These are phyloP conservation scores for Barypeithes pellucidus DNA, from an alignment of 2,888 invertebrate genomes.

Conservation along the genomic window DNA sequence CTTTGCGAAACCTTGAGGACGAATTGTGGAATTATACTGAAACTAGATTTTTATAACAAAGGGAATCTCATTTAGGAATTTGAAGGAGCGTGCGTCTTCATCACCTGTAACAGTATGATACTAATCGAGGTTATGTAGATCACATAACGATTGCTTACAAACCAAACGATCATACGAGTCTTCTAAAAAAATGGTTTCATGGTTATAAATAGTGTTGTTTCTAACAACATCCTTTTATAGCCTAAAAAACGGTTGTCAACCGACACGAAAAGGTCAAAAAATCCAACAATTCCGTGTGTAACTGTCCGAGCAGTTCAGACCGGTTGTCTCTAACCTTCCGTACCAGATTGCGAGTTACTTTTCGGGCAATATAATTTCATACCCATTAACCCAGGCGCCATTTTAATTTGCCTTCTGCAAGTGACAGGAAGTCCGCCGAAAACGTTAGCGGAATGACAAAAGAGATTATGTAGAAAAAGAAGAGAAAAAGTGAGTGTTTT, in stretches of 20 bases:
- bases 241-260: background rate
- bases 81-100: too few species aligned
- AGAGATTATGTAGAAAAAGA: slow-evolving; percentile 32
- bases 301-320: slow-evolving; percentile 22
- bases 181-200: too few species aligned
- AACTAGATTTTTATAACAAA: too few species aligned
- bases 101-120: too few species aligned
- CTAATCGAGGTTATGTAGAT: too few species aligned
- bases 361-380: slow-evolving; percentile 56
- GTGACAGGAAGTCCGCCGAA: slow-evolving; percentile 53
- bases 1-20: background rate
- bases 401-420: slow-evolving; percentile 55
- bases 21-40: too few species aligned
- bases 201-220: too few species aligned
- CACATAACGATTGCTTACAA: too few species aligned
- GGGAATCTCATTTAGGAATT: too few species aligned
- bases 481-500: slow-evolving; percentile 28
- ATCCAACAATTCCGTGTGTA: slow-evolving; percentile 27
- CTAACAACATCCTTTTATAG: too few species aligned
- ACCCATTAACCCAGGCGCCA: slow-evolving; percentile 53
- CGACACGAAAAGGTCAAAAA: slow-evolving; percentile 21
- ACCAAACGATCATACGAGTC: too few species aligned
- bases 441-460: slow-evolving; percentile 38
- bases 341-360: slow-evolving; percentile 48
- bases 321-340: slow-evolving; percentile 45